Conservation (phyloP, 2,113 vertebrate species). For the Centropus unirufus region DNA sequence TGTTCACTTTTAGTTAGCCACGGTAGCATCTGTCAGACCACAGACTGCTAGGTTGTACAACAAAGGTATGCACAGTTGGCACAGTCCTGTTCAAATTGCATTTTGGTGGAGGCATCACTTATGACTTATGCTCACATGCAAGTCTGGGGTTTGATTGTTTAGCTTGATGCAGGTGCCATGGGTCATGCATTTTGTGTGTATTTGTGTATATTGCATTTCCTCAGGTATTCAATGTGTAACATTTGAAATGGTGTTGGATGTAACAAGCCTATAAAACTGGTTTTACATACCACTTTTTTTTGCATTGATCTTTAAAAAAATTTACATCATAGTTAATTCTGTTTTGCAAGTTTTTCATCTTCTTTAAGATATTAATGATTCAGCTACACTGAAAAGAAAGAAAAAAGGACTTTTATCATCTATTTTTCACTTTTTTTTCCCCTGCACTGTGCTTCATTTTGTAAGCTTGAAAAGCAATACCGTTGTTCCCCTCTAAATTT, state of each 20-base stretch:
- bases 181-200: neutral
- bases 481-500: neutral
- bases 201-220: neutral
- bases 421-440: neutral
- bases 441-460: neutral
- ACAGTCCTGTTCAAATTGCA: accelerated
- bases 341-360: neutral
- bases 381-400: neutral
- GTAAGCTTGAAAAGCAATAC: neutral
- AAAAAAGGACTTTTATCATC: accelerated
- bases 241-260: neutral
- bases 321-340: neutral
- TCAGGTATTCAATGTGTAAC: neutral
- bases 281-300: neutral
- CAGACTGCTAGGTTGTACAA: neutral
- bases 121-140: neutral
- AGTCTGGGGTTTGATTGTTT: accelerated
- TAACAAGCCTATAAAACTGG: neutral
- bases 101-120: neutral
- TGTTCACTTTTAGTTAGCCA: neutral
- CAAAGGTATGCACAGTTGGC: neutral
- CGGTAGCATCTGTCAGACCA: neutral
- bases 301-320: neutral
- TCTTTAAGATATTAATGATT: neutral
- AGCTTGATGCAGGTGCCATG: neutral